Evolutionary conservation across 1,140 invertebrate genomes (phyloP).

Genomic region (Neoseiulus cucumeris): DNA sequence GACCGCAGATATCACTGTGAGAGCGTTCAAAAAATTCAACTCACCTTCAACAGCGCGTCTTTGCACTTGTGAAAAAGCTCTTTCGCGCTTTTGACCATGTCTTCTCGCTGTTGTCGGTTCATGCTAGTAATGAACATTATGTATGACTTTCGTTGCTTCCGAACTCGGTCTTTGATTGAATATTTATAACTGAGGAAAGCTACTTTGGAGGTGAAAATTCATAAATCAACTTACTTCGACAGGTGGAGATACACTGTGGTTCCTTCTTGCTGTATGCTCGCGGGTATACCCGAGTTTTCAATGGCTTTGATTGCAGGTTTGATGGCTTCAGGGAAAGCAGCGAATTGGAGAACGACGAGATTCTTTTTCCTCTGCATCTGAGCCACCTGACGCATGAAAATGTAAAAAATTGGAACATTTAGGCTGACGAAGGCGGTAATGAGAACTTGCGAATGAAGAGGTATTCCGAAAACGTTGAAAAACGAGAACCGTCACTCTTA

Average conservation of each 20-base stretch:
- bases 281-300: not conserved
- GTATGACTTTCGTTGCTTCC: too few species aligned
- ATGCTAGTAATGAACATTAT: not conserved
- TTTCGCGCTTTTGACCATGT: not conserved
- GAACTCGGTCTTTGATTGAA: too few species aligned
- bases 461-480: too few species aligned
- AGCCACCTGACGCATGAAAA: too few species aligned
- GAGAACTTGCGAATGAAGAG: too few species aligned
- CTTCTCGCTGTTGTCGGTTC: not conserved
- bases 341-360: not conserved
- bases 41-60: not conserved
- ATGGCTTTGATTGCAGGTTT: not conserved
- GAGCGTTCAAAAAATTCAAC: too few species aligned
- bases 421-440: too few species aligned
- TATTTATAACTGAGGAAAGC: too few species aligned
- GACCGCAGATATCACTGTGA: too few species aligned
- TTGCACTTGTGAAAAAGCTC: not conserved
- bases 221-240: not conserved
- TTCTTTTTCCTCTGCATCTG: not conserved
- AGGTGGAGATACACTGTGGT: not conserved
- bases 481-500: not conserved
- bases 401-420: too few species aligned
- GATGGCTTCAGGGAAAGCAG: not conserved
- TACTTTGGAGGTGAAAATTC: too few species aligned
- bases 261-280: not conserved